phyloP scores from a whole-genome alignment of 2,888 invertebrate genomes.

The Rhamphomyia laevipes region DNA sequence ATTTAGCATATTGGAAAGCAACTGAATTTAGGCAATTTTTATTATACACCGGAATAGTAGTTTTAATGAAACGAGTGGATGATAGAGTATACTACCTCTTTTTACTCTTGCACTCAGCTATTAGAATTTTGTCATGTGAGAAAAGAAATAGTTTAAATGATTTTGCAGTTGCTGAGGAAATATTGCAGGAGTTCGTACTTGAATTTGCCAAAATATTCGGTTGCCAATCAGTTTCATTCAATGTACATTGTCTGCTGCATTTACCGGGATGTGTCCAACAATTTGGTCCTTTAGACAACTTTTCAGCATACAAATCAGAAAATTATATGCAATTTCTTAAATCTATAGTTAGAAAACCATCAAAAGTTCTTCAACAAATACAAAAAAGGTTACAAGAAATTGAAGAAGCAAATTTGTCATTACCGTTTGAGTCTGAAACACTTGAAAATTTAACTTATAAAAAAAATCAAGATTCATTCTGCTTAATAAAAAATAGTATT shows the following conservation, averaged over 20 bases:
- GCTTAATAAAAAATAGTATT: too few species aligned
- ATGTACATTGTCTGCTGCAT: slow-evolving; percentile 19
- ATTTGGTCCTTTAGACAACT: slow-evolving; percentile 15
- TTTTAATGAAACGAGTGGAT: slow-evolving; percentile 1
- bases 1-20: slow-evolving; percentile 5
- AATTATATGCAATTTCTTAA: slow-evolving; percentile 11
- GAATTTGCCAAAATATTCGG: slow-evolving; percentile 4
- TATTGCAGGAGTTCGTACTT: slow-evolving; percentile 6
- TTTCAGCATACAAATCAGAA: slow-evolving; percentile 18
- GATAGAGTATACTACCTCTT: slow-evolving; percentile 3
- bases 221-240: background rate
- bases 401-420: too few species aligned
- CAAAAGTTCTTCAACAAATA: too few species aligned
- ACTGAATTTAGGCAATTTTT: slow-evolving; percentile 4
- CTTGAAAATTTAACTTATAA: too few species aligned
- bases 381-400: too few species aligned
- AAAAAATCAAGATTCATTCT: too few species aligned
- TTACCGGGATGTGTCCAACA: slow-evolving; percentile 14
- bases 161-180: background rate
- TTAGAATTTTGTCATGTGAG: background rate
- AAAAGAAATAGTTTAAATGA: background rate
- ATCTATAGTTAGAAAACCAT: too few species aligned
- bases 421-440: too few species aligned
- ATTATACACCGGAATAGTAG: slow-evolving; percentile 3
- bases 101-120: slow-evolving; percentile 4